Evolutionary conservation across 1,140 invertebrate species (phyloP), one percentile per base, ranked within the genome.

Genomic region (Drosophila persimilis): DNA sequence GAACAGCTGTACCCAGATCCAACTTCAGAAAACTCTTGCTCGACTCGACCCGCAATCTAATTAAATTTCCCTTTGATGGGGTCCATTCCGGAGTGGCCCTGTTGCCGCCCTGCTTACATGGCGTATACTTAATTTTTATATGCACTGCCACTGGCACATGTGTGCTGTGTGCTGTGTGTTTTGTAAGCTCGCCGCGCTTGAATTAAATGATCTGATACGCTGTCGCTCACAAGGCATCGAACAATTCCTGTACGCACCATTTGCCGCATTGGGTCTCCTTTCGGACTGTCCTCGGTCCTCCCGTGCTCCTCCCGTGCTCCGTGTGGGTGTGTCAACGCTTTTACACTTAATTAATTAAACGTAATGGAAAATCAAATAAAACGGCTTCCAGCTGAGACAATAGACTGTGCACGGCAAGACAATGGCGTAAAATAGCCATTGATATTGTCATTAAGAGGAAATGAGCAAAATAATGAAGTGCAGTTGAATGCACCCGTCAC

Each of bases 341-440:
- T 85, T 85, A 80, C 80, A 85, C 81, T 86, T 85, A 85, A 85
- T 85, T 85, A 85, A 85, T 85, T 85, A 84, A 84, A 70, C 67
- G 66, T 85, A 84, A 84, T 85, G 85, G 80, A 85, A 85, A 80
- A 85, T 85, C 80, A 85, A 85, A 85, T 85, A 73, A 85, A 85
- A 80, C 57, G 80, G 44, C 77, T 65, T 60, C 76, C 80, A 85
- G 62, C 63, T 80, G 80, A 56, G 51, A 85, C 81, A 85, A 86
- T 80, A 73, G 80, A 77, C 64, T 53, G 53, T 66, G 48, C 44
- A 80, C 52, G 56, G 43, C 77, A 70, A 80, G 69, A 86, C 77
- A 86, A 85, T 80, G 67, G 69, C 69, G 69, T 71, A 66, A 85
- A 85, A 80, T 80, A 64, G 77, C 81, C 84, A 85, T 85, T 86